phyloP scores from a whole-genome alignment of 2,797 vertebrate species.

The Molothrus aeneus region DNA sequence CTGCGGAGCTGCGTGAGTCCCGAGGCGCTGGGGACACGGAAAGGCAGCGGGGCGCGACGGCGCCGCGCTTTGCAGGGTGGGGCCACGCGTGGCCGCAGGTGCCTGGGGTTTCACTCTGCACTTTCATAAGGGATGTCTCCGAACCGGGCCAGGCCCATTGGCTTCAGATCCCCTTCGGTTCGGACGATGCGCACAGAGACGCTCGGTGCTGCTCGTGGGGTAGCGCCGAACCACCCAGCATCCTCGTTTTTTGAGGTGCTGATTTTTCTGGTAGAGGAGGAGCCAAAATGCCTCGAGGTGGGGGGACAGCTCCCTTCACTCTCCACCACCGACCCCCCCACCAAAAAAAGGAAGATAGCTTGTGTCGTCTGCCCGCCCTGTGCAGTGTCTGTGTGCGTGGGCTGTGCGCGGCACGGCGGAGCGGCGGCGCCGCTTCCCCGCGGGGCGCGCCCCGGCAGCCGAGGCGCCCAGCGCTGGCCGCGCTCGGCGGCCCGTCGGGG shows the following conservation, averaged over 20 bases:
- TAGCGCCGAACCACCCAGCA: not conserved
- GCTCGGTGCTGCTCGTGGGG: no score
- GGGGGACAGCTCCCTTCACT: not conserved
- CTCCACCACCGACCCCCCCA: not conserved
- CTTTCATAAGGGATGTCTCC: not conserved
- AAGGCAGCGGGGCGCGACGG: not conserved
- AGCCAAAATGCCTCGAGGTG: not conserved
- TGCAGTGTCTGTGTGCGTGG: not conserved
- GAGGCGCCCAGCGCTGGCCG: not conserved
- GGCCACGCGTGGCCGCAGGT: not conserved
- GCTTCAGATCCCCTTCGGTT: not conserved
- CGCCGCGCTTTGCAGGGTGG: rapidly evolving
- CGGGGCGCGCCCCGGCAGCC: not conserved
- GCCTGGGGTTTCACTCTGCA: not conserved
- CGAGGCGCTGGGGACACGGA: no score
- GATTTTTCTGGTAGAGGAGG: not conserved
- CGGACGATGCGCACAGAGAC: rapidly evolving
- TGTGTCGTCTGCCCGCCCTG: no score
- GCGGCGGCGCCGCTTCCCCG: not conserved
- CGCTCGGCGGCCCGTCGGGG: not conserved
- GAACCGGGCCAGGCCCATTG: rapidly evolving
- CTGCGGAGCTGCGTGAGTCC: not conserved
- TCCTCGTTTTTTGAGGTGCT: not conserved
- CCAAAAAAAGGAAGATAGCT: not conserved
- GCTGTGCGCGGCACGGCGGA: not conserved